Evolutionary conservation across 2,888 invertebrate species (phyloP), one percentile per base, ranked within the genome.

Genomic region (Tuta absoluta): DNA sequence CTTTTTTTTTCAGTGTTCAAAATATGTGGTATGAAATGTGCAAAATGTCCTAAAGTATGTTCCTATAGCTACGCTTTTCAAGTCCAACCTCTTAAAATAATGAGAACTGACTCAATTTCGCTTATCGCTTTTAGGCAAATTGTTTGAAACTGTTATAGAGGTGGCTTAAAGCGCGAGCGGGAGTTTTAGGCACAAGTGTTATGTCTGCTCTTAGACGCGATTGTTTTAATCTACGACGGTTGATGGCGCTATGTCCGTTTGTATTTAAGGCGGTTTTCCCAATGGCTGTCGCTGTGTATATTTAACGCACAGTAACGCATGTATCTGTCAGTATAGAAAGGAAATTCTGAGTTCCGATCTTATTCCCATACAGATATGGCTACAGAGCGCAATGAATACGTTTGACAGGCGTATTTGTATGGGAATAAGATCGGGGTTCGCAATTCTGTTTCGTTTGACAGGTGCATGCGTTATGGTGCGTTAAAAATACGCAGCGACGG

Each of bases 141-240:
- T 51, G 51, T 51, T 51, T 51, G 51, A 19, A 51, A 51, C 21
- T 51, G 51, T 51, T 51, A 51, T 51, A 51, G 51, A 51, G 51
- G 51, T 51, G 23, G 51, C 51, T 23, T 23, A 45, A 17, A 17
- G 45, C 45, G n/a, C 45, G 11, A 1, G 21, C 1, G 49, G 8
- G 21, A 51, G 51, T 51, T 51, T 51, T 23, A 51, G 19, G 23
- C 11, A 23, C 17, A 45, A 45, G 45, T 45, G 45, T 45, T 12
- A 19, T 51, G 23, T 51, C 51, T 51, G 21, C 21, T 51, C 23
- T 23, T 12, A 51, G 23, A 51, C 23, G 51, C 21, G 1, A 12
- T 51, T 51, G 23, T 51, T 23, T 51, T 23, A 51, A 51, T 51
- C 51, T 51, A 51, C 23, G 51, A 51, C 51, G 51, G 51, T 45